These are phyloP conservation scores for Hydractinia echinata DNA, from an alignment of 30 jellyfish, hydroid and myxozoan species.

Conservation along the genomic window DNA sequence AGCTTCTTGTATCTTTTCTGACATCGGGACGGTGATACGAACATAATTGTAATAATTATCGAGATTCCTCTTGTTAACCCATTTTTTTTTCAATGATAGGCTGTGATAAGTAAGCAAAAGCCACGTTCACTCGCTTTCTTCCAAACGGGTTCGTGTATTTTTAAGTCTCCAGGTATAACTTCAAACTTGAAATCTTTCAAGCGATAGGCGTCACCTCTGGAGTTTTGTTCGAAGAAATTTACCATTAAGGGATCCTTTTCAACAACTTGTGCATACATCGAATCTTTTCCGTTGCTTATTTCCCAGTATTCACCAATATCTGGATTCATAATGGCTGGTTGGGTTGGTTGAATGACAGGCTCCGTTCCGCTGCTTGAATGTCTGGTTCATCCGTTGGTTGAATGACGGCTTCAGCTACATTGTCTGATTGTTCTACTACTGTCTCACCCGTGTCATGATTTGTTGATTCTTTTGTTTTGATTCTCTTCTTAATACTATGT, in stretches of 20 bases:
- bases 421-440: neutral
- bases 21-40: no score
- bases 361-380: neutral
- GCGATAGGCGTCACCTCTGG: slow-evolving; percentile 22
- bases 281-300: slow-evolving; percentile 17
- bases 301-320: slow-evolving; percentile 21
- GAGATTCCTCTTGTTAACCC: no score
- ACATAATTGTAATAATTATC: no score
- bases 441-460: neutral
- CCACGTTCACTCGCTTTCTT: no score
- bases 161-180: neutral
- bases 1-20: no score
- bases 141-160: no score
- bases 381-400: neutral
- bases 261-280: no score
- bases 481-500: slow-evolving; percentile 24
- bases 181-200: neutral
- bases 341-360: slow-evolving; percentile 5
- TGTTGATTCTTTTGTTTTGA: slow-evolving; percentile 16
- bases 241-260: slow-evolving; percentile 28
- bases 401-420: slow-evolving; percentile 4
- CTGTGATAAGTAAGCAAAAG: no score
- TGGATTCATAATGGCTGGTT: neutral
- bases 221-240: slow-evolving; percentile 19
- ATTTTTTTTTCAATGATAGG: no score